These are phyloP conservation scores for Drosophila oshimai DNA, from an alignment of 1,140 invertebrate species.

Conservation along the genomic window DNA sequence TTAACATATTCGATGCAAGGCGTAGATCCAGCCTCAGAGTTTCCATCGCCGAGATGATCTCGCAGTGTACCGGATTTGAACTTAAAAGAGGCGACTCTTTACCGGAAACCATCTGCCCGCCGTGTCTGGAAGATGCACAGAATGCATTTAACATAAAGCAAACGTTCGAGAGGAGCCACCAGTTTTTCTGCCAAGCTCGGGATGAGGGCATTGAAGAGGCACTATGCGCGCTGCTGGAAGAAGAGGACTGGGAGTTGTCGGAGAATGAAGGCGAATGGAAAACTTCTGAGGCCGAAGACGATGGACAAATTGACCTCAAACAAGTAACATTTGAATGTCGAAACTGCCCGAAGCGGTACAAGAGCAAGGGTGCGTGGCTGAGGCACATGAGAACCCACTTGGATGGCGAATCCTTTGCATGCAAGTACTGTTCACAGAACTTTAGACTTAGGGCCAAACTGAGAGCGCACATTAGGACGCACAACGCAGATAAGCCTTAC, in stretches of 20 bases:
- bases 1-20: slow-evolving; percentile 6
- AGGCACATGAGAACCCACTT: not conserved
- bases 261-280: not conserved
- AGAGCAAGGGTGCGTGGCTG: not conserved
- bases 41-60: slow-evolving; percentile 14
- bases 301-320: not conserved
- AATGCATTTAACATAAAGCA: not conserved
- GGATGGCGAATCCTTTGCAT: not conserved
- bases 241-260: slow-evolving; percentile 8
- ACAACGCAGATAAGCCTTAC: not conserved
- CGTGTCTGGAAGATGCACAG: not conserved
- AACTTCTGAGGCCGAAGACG: not conserved
- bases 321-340: not conserved
- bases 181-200: slow-evolving; percentile 10
- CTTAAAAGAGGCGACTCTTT: not conserved
- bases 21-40: not conserved
- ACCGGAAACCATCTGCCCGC: slow-evolving; percentile 8
- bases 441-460: not conserved
- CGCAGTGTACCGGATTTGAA: not conserved
- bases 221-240: not conserved
- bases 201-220: slow-evolving; percentile 13
- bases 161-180: not conserved
- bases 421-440: not conserved
- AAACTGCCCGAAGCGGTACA: not conserved
- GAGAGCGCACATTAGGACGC: not conserved